These are phyloP conservation scores for Thysanoteuthis rhombus DNA, from an alignment of 2,888 invertebrate genomes.

Conservation along the genomic window DNA sequence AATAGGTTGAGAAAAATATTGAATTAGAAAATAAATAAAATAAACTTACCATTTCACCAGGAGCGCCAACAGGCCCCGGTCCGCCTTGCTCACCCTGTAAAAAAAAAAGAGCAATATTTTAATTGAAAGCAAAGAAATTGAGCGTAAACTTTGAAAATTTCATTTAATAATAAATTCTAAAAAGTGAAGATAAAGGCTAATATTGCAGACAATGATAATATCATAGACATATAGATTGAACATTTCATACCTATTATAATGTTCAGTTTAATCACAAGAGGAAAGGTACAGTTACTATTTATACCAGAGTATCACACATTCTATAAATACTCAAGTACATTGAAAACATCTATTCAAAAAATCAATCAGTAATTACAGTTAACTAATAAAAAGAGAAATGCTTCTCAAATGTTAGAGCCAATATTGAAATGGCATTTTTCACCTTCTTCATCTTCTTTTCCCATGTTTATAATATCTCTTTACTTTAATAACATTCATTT, in stretches of 20 bases:
- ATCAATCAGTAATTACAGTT: too few relatives aligned
- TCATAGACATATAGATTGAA: neutral
- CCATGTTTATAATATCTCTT: too few relatives aligned
- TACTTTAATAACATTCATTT: too few relatives aligned
- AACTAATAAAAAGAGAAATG: too few relatives aligned
- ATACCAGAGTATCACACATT: too few relatives aligned
- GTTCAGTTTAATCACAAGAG: neutral
- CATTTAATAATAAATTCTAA: neutral
- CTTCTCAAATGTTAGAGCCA: too few relatives aligned
- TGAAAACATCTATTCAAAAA: too few relatives aligned
- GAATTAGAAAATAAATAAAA: neutral
- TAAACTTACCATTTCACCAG: conserved; percentile 79
- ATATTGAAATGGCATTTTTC: too few relatives aligned
- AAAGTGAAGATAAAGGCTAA: neutral
- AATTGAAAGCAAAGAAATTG: conserved; percentile 13
- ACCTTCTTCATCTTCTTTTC: too few relatives aligned
- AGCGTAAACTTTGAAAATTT: neutral
- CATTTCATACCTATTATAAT: too few relatives aligned
- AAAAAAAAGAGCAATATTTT: neutral
- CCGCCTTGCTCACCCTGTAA: conserved; percentile 80
- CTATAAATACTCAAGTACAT: too few relatives aligned
- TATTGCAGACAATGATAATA: neutral
- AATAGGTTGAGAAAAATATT: neutral
- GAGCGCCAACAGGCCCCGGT: conserved; percentile 78
- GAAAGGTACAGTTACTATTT: too few relatives aligned